Base-by-base conservation (phyloP, 2,113 vertebrate species). In the Ophiodon elongatus region DNA sequence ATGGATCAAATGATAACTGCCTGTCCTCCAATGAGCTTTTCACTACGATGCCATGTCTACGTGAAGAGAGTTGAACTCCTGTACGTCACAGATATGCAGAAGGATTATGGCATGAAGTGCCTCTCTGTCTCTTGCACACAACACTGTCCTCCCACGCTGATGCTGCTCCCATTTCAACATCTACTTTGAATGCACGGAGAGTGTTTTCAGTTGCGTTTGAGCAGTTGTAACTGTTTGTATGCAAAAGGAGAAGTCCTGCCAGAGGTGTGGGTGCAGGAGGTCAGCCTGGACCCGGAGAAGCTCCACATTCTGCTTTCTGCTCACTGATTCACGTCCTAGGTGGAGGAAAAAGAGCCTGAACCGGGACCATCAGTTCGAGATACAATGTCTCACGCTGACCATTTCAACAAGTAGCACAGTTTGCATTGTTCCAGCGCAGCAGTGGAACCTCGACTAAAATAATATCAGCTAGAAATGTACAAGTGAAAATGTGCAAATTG, bases 111-210 rank as follows among this genome's bases (percentile, higher is more conserved):
- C 73, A 85, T 73, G 19, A 67, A 64, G 81, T 76, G 69, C 67
- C 73, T 79, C 65, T 73, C 74, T 54, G 68, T 86, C 77, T 90
- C 65, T 54, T 64, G 41, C 35, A 33, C 60, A 63, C 62, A 67
- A 27, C 67, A 11, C 73, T 77, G 78, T 90, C 91, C 91, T 89
- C 91, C 89, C 84, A 93, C 91, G 57, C 81, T 45, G 74, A 67
- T 39, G 45, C 59, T 14, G 50, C 76, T 69, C 67, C 47, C 57
- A 33, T 79, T 77, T 85, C 72, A 67, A 47, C 64, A 74, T 85
- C 84, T 63, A 17, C 73, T 86, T 79, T 80, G 69, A 86, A 85
- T 85, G 73, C 60, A 50, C 68, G 80, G 86, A 74, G 85, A 85
- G 47, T 82, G 73, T 63, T 73, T 84, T 84, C 74, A 72, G 68